phyloP scores from a whole-genome alignment of 2,113 vertebrate species.

The Alces alces region DNA sequence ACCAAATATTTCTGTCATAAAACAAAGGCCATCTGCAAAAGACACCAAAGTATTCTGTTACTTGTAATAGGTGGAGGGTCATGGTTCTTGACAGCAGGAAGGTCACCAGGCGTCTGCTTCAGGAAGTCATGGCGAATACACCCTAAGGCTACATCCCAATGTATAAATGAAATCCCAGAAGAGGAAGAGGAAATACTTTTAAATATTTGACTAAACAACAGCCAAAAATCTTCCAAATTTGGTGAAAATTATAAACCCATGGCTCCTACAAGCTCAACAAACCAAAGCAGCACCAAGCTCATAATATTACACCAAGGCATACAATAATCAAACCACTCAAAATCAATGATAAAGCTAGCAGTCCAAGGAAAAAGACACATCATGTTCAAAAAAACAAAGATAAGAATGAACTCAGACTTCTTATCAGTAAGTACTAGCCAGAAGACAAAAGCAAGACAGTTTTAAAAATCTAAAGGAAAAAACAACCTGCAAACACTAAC shows the following conservation, averaged over 20 bases:
- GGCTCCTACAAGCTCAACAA: background rate
- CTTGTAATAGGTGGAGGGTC: background rate
- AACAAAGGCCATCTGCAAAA: constrained; percentile 29
- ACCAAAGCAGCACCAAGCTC: background rate
- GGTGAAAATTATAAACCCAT: background rate
- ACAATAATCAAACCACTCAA: background rate
- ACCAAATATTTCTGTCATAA: background rate
- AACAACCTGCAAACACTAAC: background rate
- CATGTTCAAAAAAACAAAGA: background rate
- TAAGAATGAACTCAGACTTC: background rate
- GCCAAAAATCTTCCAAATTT: background rate
- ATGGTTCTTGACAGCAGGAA: background rate
- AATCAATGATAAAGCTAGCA: background rate
- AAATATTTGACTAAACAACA: background rate
- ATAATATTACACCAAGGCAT: background rate
- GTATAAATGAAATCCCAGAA: background rate
- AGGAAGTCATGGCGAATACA: background rate
- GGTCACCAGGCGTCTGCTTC: background rate
- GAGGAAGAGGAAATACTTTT: background rate
- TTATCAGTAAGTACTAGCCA: background rate
- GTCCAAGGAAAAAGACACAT: background rate
- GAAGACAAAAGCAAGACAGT: background rate
- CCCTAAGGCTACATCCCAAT: background rate
- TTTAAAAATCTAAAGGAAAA: background rate
- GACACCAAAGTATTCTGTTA: background rate